A percentile compares a stretch with the other conserved stretches of the same genome.
Conservation (phyloP, 2,797 vertebrate genomes). For the Lacerta viridis region DNA sequence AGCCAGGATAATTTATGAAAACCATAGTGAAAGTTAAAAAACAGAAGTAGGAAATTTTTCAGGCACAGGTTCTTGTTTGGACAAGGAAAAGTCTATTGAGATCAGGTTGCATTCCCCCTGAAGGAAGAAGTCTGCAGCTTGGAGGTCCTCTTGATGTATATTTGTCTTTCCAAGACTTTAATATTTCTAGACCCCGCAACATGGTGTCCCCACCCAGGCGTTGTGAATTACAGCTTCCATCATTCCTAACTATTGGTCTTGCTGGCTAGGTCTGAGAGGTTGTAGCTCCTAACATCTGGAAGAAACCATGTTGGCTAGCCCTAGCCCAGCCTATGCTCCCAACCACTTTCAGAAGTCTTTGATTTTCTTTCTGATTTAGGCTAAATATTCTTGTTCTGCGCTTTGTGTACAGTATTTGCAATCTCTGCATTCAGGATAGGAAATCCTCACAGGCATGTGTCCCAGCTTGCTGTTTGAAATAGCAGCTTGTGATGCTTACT, state of each 20-base stretch:
- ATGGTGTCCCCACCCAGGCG: too few species aligned
- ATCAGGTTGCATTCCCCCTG: neutral
- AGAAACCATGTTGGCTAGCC: too few species aligned
- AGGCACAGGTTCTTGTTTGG: neutral
- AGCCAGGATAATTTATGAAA: too few species aligned
- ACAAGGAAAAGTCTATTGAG: neutral
- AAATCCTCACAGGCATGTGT: neutral
- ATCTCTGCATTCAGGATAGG: neutral
- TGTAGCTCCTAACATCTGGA: too few species aligned
- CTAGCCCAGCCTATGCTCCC: neutral
- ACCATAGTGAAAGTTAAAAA: neutral
- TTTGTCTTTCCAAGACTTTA: neutral
- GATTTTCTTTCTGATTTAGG: neutral
- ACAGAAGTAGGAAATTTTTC: neutral
- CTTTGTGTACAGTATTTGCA: neutral
- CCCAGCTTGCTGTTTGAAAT: neutral
- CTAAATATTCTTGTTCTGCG: neutral
- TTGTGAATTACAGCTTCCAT: too few species aligned
- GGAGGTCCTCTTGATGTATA: neutral
- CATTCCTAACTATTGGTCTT: too few species aligned
- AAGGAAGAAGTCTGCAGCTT: neutral
- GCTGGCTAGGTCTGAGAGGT: too few species aligned
- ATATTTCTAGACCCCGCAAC: neutral
- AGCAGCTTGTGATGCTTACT: neutral
- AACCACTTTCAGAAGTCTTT: neutral